Percentiles rank a stretch among this genome's conserved stretches.
Evolutionary conservation across 2,888 invertebrate species (phyloP).

Genomic region (Nephrotoma guestfalica): DNA sequence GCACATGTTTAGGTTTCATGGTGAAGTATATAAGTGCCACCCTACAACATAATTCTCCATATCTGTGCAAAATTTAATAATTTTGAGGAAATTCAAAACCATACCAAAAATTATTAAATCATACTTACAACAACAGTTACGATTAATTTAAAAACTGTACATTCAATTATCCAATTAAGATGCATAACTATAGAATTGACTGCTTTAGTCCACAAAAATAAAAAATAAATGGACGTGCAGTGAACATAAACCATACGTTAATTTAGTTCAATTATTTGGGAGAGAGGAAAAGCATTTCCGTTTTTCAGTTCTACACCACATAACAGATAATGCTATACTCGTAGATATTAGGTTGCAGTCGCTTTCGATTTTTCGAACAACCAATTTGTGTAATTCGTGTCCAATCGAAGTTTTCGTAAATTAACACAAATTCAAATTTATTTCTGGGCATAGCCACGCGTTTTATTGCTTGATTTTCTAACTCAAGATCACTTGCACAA

Average conservation of each 20-base stretch:
- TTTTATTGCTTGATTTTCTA: no score
- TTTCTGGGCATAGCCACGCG: no score
- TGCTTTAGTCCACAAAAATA: background rate
- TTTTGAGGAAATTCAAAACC: background rate
- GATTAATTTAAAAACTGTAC: background rate
- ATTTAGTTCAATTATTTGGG: background rate
- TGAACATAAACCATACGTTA: background rate
- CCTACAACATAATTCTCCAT: background rate
- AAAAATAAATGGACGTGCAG: background rate
- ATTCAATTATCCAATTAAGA: background rate
- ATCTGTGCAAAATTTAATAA: background rate
- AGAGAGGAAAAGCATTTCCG: background rate
- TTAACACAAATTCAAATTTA: no score
- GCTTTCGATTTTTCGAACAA: no score
- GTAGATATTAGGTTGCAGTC: no score
- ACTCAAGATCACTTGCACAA: background rate
- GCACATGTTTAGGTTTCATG: background rate
- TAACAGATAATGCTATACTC: no score
- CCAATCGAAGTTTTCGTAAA: no score
- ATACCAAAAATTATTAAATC: background rate
- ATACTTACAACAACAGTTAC: background rate
- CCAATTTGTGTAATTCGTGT: no score
- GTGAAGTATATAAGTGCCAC: background rate
- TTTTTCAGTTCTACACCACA: background rate
- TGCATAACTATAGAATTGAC: background rate